A percentile compares a stretch with the other conserved stretches of the same genome.
phyloP scores from a whole-genome alignment of 2,797 vertebrate species.

The Trachurus trachurus region DNA sequence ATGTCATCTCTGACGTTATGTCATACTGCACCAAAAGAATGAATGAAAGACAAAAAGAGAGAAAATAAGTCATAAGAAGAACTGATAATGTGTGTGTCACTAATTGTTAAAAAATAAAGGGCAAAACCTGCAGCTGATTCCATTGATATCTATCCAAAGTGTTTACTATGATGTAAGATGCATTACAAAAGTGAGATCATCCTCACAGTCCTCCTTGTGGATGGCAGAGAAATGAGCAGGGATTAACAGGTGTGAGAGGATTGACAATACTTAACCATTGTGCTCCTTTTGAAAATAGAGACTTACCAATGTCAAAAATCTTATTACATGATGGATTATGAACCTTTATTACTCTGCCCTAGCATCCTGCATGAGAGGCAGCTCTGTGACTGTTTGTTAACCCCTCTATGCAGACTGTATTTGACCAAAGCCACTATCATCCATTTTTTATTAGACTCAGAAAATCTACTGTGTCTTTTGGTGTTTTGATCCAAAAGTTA shows the following conservation, averaged over 20 bases:
- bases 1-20: neutral
- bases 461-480: neutral
- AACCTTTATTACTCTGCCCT: neutral
- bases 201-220: too few species aligned
- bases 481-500: neutral
- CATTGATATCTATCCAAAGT: neutral
- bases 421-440: neutral
- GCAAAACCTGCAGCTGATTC: neutral
- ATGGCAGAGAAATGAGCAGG: neutral
- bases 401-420: neutral
- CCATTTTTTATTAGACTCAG: neutral
- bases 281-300: slow-evolving; percentile 1
- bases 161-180: neutral
- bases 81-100: neutral
- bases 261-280: neutral
- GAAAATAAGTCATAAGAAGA: too few species aligned
- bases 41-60: neutral
- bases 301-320: neutral
- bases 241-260: slow-evolving; percentile 6
- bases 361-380: neutral
- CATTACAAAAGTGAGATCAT: neutral
- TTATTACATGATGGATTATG: neutral
- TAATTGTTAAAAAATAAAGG: neutral
- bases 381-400: neutral
- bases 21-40: neutral